A percentile compares a stretch with the other conserved stretches of the same genome.
Evolutionary conservation across 1,140 invertebrate genomes (phyloP).

Genomic region (Thaumatotibia leucotreta): DNA sequence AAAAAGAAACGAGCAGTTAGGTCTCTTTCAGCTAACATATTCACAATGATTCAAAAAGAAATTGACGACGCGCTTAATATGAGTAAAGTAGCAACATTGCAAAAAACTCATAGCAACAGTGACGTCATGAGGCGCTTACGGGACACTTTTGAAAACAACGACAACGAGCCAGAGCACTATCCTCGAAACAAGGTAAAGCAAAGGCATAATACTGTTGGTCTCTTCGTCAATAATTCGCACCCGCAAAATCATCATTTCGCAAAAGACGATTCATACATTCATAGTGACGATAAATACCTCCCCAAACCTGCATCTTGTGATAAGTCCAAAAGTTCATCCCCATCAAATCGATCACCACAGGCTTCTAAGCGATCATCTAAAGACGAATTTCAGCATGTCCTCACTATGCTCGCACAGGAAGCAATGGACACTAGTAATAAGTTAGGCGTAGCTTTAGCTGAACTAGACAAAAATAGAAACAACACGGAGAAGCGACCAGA

Average conservation of each 20-base stretch:
- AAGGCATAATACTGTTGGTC: constrained; percentile 68
- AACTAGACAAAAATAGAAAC: constrained; percentile 68
- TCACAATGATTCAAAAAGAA: constrained; percentile 82
- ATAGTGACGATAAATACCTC: constrained; percentile 65
- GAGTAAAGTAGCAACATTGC: constrained; percentile 51
- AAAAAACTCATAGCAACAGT: constrained; percentile 71
- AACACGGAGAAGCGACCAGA: constrained; percentile 50
- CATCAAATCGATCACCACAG: constrained; percentile 68
- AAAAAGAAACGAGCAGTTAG: constrained; percentile 87
- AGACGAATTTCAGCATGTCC: constrained; percentile 76
- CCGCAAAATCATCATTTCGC: constrained; percentile 60
- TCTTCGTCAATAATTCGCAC: constrained; percentile 66
- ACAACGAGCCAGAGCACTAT: constrained; percentile 55
- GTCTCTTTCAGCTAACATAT: constrained; percentile 88
- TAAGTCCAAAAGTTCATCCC: constrained; percentile 72
- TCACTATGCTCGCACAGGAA: constrained; percentile 78
- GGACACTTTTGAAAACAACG: constrained; percentile 63
- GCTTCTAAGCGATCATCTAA: constrained; percentile 66
- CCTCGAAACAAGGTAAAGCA: constrained; percentile 73
- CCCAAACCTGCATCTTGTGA: constrained; percentile 70
- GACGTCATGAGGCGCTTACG: constrained; percentile 67
- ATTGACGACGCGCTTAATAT: constrained; percentile 70
- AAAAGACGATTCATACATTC: constrained; percentile 73
- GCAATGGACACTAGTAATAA: constrained; percentile 76
- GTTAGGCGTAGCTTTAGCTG: constrained; percentile 69